Evolutionary conservation across 2,888 invertebrate genomes (phyloP), one percentile per base, ranked within the genome.

Genomic region (Macaria notata): DNA sequence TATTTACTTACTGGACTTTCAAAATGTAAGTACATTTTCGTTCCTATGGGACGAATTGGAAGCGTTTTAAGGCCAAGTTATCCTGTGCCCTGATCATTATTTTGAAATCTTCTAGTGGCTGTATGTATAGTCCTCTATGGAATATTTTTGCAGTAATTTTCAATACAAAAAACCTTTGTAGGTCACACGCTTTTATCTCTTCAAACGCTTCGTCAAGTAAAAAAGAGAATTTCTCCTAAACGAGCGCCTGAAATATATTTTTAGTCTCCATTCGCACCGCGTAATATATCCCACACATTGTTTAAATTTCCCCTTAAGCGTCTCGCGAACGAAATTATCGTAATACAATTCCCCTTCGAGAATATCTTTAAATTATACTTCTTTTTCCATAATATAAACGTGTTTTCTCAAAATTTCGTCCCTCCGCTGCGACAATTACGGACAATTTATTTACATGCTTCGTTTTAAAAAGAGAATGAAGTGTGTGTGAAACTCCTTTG

Each of bases 391-490:
- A 19, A 19, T 19, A 54, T 53, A 50, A 59, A 48, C 41, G 54
- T 51, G 50, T 59, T 55, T 60, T 63, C 65, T 53, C 49, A 61
- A 65, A 65, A 61, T 62, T 62, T 58, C 58, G 60, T 69, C 71
- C 46, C 45, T 65, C 70, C 70, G 79, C 70, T 76, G 70, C 62
- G 66, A 64, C 80, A 85, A 86, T 86, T 84, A 83, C 76, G 69
- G 66, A 76, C 74, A 84, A 87, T 87, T 86, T 86, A 87, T 86
- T 81, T 81, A 75, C 78, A 75, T 76, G 69, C 69, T 68, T 70
- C 62, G 68, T 69, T 71, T 70, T 69, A 70, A 71, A 70, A 69
- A 68, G 62, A 59, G 61, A 66, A 68, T 63, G 63, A 66, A 56
- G 61, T 49, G 55, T 61, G 54, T 54, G 59, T 46, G 82, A 83